Base-by-base conservation (phyloP, 2,797 vertebrate species). In the Gila robusta region DNA sequence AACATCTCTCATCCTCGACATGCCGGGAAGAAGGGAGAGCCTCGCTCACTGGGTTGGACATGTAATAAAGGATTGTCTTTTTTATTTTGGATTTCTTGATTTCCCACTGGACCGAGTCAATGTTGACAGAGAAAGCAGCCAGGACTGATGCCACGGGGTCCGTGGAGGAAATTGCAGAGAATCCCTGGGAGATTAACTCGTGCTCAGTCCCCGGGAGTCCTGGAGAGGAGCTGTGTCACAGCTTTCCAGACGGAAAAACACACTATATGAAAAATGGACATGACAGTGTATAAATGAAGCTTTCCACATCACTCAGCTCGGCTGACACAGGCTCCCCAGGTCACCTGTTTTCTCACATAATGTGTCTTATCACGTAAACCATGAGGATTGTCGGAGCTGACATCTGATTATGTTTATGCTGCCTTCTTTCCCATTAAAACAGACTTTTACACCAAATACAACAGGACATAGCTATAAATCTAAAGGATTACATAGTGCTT, bases 111-210 rank as follows among this genome's bases (percentile, higher is more conserved):
- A 82, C 28, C 3, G 2, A 59, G 78, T 64, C n/a, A 79, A 84
- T 78, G 69, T 74, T 74, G 81, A 89, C 62, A 76, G 37, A 86
- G 77, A 83, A 78, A 80, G 59, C 79, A 81, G 72, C 84, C 62
- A 76, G 84, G 54, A 11, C 62, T 79, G 72, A 77, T 66, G 84
- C 69, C 79, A 66, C 49, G 19, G 47, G 81, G 49, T 87, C 84
- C 66, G 2, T 74, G 56, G 81, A 88, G 86, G 86, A 88, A 89
- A 89, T 84, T 89, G 23, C 86, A 86, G 76, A 28, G 78, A 86
- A 87, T 83, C 83, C 86, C 62, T 77, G 76, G 28, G 88, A 87
- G 83, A 82, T 88, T 77, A 85, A 83, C 56, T 70, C 62, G 23
- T 23, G 32, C 39, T 81, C 80, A 39, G 74, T 82, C 59, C 8